Percentiles rank a stretch among this genome's conserved stretches.
Conservation (phyloP, 2,888 invertebrate species). For the Synergus itoensis region DNA sequence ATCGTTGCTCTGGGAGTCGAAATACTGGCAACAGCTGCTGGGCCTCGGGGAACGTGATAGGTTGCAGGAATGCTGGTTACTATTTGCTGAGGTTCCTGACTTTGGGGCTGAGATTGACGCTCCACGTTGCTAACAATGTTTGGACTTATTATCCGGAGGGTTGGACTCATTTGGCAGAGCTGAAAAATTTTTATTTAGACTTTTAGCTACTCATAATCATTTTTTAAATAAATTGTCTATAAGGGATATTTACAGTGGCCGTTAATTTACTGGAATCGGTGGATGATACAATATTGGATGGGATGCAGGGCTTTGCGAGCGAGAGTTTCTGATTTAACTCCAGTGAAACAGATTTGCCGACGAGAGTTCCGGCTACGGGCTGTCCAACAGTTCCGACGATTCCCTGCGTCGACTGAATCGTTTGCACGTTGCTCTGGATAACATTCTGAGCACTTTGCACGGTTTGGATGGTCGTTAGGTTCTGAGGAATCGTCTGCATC, state of each 20-base stretch:
- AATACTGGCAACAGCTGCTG: constrained; percentile 87
- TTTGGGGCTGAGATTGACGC: constrained; percentile 66
- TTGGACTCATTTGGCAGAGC: constrained; percentile 73
- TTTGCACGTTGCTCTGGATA: constrained; percentile 70
- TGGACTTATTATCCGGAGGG: constrained; percentile 74
- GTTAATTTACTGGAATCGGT: constrained; percentile 72
- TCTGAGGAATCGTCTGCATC: constrained; percentile 69
- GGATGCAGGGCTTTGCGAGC: constrained; percentile 71
- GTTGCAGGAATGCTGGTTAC: constrained; percentile 75
- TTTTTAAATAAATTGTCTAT: not conserved
- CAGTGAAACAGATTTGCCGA: constrained; percentile 74
- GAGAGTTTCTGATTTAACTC: constrained; percentile 73
- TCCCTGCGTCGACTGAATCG: constrained; percentile 69
- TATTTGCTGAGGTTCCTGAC: constrained; percentile 71
- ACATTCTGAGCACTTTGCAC: constrained; percentile 67
- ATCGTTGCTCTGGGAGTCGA: constrained; percentile 85
- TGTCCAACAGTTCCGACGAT: constrained; percentile 67
- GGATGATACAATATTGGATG: constrained; percentile 67
- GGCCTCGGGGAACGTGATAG: constrained; percentile 80
- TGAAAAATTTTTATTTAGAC: constrained; percentile 54
- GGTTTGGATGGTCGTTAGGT: constrained; percentile 71
- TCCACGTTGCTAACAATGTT: constrained; percentile 72
- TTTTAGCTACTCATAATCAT: not conserved
- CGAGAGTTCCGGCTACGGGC: constrained; percentile 63
- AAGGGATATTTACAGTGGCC: constrained; percentile 60